Conservation (phyloP, 2,113 vertebrate species). For the Polypterus bichir region DNA sequence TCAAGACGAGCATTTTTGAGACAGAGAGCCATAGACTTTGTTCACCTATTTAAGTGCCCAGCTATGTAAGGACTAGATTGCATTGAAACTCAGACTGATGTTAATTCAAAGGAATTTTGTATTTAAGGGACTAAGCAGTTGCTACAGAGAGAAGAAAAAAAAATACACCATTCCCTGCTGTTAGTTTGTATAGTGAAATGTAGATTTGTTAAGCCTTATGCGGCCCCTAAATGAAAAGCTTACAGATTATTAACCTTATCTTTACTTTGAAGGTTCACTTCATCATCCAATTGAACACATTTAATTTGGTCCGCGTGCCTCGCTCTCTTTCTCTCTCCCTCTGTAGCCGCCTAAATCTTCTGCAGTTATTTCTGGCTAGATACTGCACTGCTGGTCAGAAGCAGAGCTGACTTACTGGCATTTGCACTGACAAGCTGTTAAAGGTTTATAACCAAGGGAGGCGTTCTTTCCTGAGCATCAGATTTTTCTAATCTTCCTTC, state of each 20-base stretch:
- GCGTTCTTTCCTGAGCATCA: constrained; percentile 27
- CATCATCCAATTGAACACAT: not conserved
- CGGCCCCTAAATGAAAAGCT: not conserved
- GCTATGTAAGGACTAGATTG: no score
- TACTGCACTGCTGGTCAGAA: not conserved
- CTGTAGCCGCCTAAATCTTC: not conserved
- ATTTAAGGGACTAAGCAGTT: no score
- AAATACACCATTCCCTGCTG: no score
- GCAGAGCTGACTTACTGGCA: constrained; percentile 1
- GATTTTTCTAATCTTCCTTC: constrained; percentile 38
- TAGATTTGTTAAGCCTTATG: no score
- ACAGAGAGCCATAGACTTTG: no score
- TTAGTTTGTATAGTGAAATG: no score
- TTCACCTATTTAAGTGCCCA: no score
- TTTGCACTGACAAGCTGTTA: constrained; percentile 18
- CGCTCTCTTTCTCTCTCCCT: no score
- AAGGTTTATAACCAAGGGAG: constrained; percentile 22
- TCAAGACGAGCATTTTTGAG: no score
- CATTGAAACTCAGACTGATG: no score
- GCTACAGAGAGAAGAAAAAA: no score
- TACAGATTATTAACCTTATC: not conserved
- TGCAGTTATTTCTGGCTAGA: not conserved
- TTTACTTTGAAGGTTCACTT: not conserved
- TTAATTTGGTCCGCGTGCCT: not conserved
- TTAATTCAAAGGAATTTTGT: no score